These are phyloP conservation scores for Hippoglossus stenolepis DNA, from an alignment of 2,113 vertebrate species.

Conservation along the genomic window DNA sequence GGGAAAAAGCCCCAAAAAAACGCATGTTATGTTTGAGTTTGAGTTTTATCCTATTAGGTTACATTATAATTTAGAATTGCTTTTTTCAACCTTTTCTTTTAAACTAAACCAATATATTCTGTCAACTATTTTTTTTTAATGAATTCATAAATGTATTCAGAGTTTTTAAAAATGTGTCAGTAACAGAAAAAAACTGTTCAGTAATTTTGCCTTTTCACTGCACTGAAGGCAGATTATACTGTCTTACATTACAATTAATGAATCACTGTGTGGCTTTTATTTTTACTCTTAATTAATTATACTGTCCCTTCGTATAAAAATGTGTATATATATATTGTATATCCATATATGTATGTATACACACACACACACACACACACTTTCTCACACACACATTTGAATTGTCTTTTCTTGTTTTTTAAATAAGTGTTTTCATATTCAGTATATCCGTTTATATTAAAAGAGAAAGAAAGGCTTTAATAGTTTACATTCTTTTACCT, in stretches of 20 bases:
- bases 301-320: neutral
- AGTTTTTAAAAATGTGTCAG: too few relatives aligned
- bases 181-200: neutral
- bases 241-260: neutral
- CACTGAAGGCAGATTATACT: neutral
- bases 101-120: neutral
- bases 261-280: neutral
- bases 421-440: neutral
- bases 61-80: neutral
- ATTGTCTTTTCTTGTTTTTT: neutral
- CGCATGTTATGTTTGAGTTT: neutral
- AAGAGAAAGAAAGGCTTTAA: neutral
- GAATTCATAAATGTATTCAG: slow-evolving; percentile 7
- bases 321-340: neutral
- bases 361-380: too few relatives aligned
- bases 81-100: slow-evolving; percentile 3
- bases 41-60: slow-evolving; percentile 9
- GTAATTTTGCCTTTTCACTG: neutral
- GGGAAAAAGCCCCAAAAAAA: neutral
- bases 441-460: neutral
- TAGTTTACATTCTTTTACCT: neutral
- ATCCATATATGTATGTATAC: neutral
- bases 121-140: neutral
- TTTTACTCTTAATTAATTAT: slow-evolving; percentile 17
- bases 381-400: neutral